Percentiles rank a stretch among this genome's conserved stretches.
phyloP scores from a whole-genome alignment of 1,140 invertebrate species.

The Asbolus verrucosus region DNA sequence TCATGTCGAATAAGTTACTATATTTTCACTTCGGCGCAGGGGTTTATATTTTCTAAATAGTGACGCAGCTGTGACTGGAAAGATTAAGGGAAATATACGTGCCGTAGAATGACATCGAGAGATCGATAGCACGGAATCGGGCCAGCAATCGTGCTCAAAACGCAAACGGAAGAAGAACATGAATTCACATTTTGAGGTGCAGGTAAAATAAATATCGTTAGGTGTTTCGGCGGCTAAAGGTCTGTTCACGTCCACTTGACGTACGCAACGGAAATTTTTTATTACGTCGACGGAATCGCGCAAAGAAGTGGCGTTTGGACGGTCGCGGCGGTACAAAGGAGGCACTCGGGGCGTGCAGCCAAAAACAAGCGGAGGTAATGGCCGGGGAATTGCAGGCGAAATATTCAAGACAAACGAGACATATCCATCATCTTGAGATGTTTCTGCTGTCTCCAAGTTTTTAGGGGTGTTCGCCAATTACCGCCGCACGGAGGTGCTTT shows the following conservation, averaged over 20 bases:
- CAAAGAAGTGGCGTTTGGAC: neutral
- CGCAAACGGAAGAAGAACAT: slow-evolving; percentile 6
- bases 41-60: slow-evolving; percentile 35
- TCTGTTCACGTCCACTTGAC: too few relatives aligned
- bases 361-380: slow-evolving; percentile 44
- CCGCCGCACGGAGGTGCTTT: slow-evolving; percentile 3
- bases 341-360: neutral
- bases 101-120: slow-evolving; percentile 35
- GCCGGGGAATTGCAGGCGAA: slow-evolving; percentile 39
- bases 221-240: too few relatives aligned
- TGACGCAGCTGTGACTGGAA: slow-evolving; percentile 40
- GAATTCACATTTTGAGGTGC: slow-evolving; percentile 8
- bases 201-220: slow-evolving; percentile 11
- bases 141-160: slow-evolving; percentile 19
- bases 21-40: slow-evolving; percentile 28
- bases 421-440: slow-evolving; percentile 47
- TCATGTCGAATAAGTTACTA: slow-evolving; percentile 25
- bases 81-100: slow-evolving; percentile 43
- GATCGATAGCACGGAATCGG: slow-evolving; percentile 32
- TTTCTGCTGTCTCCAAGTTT: slow-evolving; percentile 29
- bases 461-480: slow-evolving; percentile 25
- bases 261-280: too few relatives aligned
- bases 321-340: slow-evolving; percentile 4
- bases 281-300: too few relatives aligned
- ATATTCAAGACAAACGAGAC: slow-evolving; percentile 48